Evolutionary conservation across 2,113 vertebrate genomes (phyloP).

Genomic region (Menidia beryllina): DNA sequence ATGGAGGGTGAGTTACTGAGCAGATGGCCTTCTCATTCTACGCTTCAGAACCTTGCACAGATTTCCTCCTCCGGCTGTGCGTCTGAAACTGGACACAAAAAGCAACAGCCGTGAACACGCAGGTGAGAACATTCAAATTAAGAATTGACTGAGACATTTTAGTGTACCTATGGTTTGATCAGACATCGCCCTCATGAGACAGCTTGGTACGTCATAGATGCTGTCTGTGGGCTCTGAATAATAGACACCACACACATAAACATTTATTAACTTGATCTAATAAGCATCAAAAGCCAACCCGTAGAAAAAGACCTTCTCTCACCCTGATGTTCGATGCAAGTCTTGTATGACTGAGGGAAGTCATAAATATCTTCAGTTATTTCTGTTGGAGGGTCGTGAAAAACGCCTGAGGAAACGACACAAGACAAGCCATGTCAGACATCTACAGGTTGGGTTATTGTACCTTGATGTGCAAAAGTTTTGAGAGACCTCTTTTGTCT

Average conservation of each 20-base stretch:
- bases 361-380: slow-evolving; percentile 68
- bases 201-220: slow-evolving; percentile 79
- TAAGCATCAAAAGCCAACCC: not conserved
- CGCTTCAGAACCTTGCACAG: slow-evolving; percentile 55
- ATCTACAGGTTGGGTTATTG: not conserved
- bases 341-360: slow-evolving; percentile 54
- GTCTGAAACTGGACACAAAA: slow-evolving; percentile 57
- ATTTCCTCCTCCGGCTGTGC: slow-evolving; percentile 12
- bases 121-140: not conserved
- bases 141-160: not conserved
- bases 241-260: not conserved
- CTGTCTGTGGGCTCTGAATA: slow-evolving; percentile 59
- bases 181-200: slow-evolving; percentile 44
- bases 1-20: not conserved
- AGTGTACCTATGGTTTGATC: slow-evolving; percentile 44
- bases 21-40: slow-evolving; percentile 16
- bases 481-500: not conserved
- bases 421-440: not conserved
- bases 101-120: not conserved
- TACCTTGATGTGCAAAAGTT: not conserved
- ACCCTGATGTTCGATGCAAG: slow-evolving; percentile 43
- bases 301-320: not conserved
- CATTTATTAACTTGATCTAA: not conserved
- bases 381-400: not conserved
- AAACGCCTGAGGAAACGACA: slow-evolving; percentile 21